Base-by-base conservation (phyloP, 35 echinoderm and acorn worm genomes). In the Lytechinus pictus region DNA sequence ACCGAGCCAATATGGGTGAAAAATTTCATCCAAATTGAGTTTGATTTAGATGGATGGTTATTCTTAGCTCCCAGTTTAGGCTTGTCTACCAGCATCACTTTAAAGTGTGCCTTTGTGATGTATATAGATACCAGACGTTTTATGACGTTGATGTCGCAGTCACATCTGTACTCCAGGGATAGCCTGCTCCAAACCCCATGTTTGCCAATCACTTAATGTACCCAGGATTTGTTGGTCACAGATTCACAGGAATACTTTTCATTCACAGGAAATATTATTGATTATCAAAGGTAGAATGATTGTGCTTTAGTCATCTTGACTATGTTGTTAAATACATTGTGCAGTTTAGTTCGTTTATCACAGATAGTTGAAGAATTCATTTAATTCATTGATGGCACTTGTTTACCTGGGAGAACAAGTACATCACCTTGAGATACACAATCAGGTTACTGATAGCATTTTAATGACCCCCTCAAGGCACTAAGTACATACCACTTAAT, bases 91-190 rank as follows among this genome's bases (percentile, higher is more conserved):
- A n/a, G 19, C 66, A 79, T 79, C n/a, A 24, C 66, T 79, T 19
- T 79, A 79, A 79, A 79, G 66, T 79, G 66, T 79, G 16, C 66
- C 19, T 7, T 79, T 24, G 4, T 79, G 66, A 79, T 79, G 19
- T 24, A 79, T 24, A 79, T 79, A 79, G 66, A 79, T 79, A 79
- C 66, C 66, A 79, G 66, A 79, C 66, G 16, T 79, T 4, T 79
- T 79, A 24, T 79, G 16, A 79, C 66, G 66, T 79, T 79, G 66
- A 79, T 79, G 66, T 79, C 66, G 19, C 6, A 24, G 66, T 6
- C 66, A 79, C 66, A 79, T 79, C 66, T 79, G 66, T 79, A 19
- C 66, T 79, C 66, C 66, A n/a, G 66, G 66, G 66, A 79, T 79
- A 24, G 66, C 21, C 66, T 79, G 16, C 16, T 1, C 66, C n/a